Evolutionary conservation across 2,888 invertebrate genomes (phyloP).

Genomic region (Rhamnusium bicolor): DNA sequence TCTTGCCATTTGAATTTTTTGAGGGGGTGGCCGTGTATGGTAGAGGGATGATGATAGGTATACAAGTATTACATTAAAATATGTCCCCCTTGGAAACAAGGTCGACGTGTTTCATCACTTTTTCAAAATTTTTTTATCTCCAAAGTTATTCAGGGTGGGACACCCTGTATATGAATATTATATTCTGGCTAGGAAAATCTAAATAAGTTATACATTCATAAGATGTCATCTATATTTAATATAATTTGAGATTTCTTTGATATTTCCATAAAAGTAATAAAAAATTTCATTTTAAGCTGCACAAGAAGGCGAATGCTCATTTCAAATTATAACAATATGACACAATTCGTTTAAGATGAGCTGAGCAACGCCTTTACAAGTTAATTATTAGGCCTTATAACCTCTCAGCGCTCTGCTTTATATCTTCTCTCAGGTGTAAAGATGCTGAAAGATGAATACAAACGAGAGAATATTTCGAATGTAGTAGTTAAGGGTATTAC

Average conservation of each 20-base stretch:
- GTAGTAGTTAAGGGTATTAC: conserved; percentile 10
- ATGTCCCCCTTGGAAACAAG: too few relatives aligned
- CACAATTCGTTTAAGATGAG: conserved; percentile 9
- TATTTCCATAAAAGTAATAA: neutral
- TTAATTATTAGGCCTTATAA: conserved; percentile 24
- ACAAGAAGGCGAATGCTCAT: neutral
- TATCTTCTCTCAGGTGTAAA: conserved; percentile 13
- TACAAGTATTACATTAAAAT: too few relatives aligned
- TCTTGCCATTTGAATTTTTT: too few relatives aligned
- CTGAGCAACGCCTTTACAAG: neutral
- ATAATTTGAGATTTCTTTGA: neutral
- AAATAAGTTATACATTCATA: neutral
- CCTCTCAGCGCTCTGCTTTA: neutral
- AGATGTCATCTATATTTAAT: neutral
- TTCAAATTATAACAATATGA: neutral
- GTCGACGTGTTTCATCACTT: too few relatives aligned
- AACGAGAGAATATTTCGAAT: conserved; percentile 19
- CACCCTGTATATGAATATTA: too few relatives aligned
- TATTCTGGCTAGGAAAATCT: too few relatives aligned
- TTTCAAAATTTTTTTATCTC: too few relatives aligned
- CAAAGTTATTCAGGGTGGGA: too few relatives aligned
- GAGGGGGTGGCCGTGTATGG: too few relatives aligned
- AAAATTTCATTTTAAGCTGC: neutral
- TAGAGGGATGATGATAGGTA: too few relatives aligned
- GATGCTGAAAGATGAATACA: conserved; percentile 16